These are phyloP conservation scores for Tachyglossus aculeatus DNA, from an alignment of 2,797 vertebrate genomes.

Conservation along the genomic window DNA sequence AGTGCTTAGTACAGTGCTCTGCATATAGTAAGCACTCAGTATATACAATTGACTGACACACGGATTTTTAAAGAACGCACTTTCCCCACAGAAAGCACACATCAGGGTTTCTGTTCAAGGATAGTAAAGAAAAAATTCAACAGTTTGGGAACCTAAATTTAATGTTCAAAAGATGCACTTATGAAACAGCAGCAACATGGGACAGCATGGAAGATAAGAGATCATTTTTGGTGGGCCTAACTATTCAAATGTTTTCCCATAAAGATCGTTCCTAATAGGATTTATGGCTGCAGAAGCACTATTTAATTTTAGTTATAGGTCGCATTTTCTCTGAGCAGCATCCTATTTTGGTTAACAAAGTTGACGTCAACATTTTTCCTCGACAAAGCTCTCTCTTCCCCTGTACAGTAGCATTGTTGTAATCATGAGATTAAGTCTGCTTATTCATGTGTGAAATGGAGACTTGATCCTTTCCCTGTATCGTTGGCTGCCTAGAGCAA, in stretches of 20 bases:
- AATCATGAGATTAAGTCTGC: conserved; percentile 81
- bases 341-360: conserved; percentile 50
- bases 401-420: conserved; percentile 70
- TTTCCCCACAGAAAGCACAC: no score
- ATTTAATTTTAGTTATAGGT: conserved; percentile 28
- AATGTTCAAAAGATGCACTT: no score
- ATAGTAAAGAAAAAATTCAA: no score
- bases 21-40: no score
- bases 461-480: conserved; percentile 81
- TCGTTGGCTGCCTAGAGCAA: conserved; percentile 69
- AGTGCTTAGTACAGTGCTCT: no score
- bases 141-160: no score
- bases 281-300: conserved; percentile 5
- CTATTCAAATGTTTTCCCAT: not conserved
- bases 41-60: no score
- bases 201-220: no score
- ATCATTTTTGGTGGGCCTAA: not conserved
- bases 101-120: no score
- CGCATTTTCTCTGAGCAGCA: conserved; percentile 25
- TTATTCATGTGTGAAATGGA: conserved; percentile 84
- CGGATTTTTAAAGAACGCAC: no score
- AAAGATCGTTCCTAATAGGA: conserved; percentile 11
- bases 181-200: no score
- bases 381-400: conserved; percentile 26
- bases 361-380: conserved; percentile 33